Evolutionary conservation across 1,140 invertebrate species (phyloP), one percentile per base, ranked within the genome.

Genomic region (Artemia franciscana): DNA sequence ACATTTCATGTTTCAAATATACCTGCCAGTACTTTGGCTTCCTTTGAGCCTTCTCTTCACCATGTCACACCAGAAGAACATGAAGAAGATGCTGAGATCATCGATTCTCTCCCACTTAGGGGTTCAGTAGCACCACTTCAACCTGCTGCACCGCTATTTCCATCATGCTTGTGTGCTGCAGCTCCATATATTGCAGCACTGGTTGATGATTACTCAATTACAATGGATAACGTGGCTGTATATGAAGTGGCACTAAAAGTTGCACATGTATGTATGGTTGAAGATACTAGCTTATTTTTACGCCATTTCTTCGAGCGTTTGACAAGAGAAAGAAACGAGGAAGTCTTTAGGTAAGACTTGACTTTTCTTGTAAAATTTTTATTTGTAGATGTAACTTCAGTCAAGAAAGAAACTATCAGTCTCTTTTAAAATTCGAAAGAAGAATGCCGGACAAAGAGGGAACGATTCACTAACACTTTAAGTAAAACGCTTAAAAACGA

Each of bases 1-100:
- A 92, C 90, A 67, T 98, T 95, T 75, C 80, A 92, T 24, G 88
- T 98, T 64, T 94, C 92, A 3, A 90, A 91, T n/a, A 92, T 97
- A 67, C 87, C 93, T 0, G 87, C 98, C n/a, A 90, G 85, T 2
- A 79, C 86, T 27, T 88, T 95, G 74, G 95, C 95, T 2, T 91
- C 92, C 0, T 86, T 94, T 69, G 94, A 98, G 70, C 93, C 93
- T 62, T 66, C 67, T 21, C 76, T 93, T 26, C 88, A 91, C 71
- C 88, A 88, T 70, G 79, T 79, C 15, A 80, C 80, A 15, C 79
- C 79, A 21, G 90, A 92, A 69, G 88, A 91, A 71, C 88, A 92
- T 68, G 83, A 86, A 67, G 88, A 91, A 77, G 69, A 68, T 60
- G 67, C 66, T 57, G 63, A 63, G 23, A 18, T 24, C 2, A 51